phyloP scores from a whole-genome alignment of 2,888 invertebrate species.

The Latrodectus elegans region DNA sequence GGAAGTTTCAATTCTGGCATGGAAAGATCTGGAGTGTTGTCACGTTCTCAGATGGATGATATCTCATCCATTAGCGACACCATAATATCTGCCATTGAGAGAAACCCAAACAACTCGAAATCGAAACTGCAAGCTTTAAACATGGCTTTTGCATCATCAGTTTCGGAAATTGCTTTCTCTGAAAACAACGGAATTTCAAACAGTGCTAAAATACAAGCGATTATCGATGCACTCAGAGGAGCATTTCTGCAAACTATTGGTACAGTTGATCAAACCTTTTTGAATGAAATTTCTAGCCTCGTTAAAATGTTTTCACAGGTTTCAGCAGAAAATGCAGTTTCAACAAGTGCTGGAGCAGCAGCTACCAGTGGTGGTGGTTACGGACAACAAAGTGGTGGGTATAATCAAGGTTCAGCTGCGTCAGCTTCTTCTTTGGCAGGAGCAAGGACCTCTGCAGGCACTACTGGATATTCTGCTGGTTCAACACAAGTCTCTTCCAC shows the following conservation, averaged over 20 bases:
- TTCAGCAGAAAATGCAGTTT: conserved; percentile 4
- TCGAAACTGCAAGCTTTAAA: conserved; percentile 25
- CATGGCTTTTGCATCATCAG: conserved; percentile 35
- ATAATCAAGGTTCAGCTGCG: not conserved
- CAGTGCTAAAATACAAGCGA: not conserved
- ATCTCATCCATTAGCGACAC: conserved; percentile 22
- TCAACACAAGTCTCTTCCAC: not conserved
- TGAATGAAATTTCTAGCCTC: conserved; percentile 6
- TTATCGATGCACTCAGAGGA: not conserved
- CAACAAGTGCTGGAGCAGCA: not conserved
- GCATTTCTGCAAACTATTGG: conserved; percentile 16
- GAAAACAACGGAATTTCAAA: not conserved
- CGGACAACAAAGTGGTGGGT: no score
- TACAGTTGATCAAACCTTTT: not conserved
- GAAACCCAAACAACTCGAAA: conserved; percentile 1
- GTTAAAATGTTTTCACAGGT: conserved; percentile 21
- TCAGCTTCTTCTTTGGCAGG: not conserved
- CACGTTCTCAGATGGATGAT: conserved; percentile 14
- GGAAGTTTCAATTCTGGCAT: not conserved
- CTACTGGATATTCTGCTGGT: not conserved
- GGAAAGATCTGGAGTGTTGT: not conserved
- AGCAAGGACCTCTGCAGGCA: not conserved
- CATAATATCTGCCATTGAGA: conserved; percentile 5
- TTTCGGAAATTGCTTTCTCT: conserved; percentile 20
- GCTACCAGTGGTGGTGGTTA: not conserved